phyloP scores from a whole-genome alignment of 2,888 invertebrate species.

The Nomada fabriciana region DNA sequence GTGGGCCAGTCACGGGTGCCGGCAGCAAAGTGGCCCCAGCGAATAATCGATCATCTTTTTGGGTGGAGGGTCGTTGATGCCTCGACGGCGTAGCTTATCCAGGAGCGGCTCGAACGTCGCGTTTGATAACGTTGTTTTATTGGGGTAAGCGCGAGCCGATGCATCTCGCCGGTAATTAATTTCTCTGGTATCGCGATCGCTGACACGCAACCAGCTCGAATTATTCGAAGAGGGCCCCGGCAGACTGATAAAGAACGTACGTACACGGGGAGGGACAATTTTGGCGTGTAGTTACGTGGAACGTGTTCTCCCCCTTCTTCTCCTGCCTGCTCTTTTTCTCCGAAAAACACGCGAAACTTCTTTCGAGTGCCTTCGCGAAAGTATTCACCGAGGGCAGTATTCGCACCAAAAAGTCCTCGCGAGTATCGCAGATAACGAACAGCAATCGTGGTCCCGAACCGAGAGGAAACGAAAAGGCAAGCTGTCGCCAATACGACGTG shows the following conservation, averaged over 20 bases:
- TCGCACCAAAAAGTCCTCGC: not conserved
- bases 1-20: constrained; percentile 27
- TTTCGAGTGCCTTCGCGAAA: not conserved
- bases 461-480: constrained; percentile 67
- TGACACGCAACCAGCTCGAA: constrained; percentile 53
- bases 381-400: not conserved
- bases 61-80: constrained; percentile 24
- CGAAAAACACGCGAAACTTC: not conserved
- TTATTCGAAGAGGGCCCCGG: constrained; percentile 38
- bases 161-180: constrained; percentile 56
- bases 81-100: constrained; percentile 40
- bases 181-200: constrained; percentile 50
- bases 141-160: constrained; percentile 34
- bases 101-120: constrained; percentile 44
- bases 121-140: constrained; percentile 58
- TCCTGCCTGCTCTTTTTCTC: not conserved
- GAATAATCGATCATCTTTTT: constrained; percentile 61
- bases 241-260: constrained; percentile 24
- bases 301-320: not conserved
- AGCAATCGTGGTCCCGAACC: constrained; percentile 42
- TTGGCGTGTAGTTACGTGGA: not conserved
- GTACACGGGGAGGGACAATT: not conserved
- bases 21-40: constrained; percentile 34
- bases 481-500: constrained; percentile 62
- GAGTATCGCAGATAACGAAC: constrained; percentile 46